phyloP scores from a whole-genome alignment of 2,113 vertebrate species.

The Phasianus colchicus region DNA sequence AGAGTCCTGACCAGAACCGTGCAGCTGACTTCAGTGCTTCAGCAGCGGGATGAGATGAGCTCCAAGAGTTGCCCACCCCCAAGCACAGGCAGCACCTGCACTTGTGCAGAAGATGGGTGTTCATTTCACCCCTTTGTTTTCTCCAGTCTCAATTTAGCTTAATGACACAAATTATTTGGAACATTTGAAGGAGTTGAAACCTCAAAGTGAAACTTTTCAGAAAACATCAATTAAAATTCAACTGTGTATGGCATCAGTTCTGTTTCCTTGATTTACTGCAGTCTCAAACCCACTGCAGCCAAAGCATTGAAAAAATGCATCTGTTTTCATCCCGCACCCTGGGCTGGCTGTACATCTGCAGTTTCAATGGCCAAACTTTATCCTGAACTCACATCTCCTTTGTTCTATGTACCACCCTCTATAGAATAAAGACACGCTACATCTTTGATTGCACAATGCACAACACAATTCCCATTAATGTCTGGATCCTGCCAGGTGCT shows the following conservation, averaged over 20 bases:
- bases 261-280: background rate
- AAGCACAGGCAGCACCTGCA: accelerated
- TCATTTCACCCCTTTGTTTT: accelerated
- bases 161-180: background rate
- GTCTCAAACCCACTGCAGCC: background rate
- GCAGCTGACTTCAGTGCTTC: background rate
- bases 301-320: background rate
- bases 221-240: background rate
- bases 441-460: background rate
- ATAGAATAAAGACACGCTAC: background rate
- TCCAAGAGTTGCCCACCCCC: background rate
- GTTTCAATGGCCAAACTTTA: background rate
- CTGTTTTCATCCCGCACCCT: background rate
- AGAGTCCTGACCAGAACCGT: background rate
- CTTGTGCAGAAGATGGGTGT: background rate
- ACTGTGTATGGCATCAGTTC: background rate
- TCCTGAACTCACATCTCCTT: background rate
- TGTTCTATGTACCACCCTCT: background rate
- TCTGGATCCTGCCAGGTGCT: background rate
- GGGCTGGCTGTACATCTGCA: background rate
- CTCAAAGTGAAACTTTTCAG: background rate
- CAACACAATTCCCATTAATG: background rate
- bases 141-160: background rate
- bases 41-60: background rate
- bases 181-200: background rate